A percentile compares a stretch with the other conserved stretches of the same genome.
These are phyloP conservation scores for Chiroxiphia lanceolata DNA, from an alignment of 2,797 vertebrate species.

Conservation along the genomic window DNA sequence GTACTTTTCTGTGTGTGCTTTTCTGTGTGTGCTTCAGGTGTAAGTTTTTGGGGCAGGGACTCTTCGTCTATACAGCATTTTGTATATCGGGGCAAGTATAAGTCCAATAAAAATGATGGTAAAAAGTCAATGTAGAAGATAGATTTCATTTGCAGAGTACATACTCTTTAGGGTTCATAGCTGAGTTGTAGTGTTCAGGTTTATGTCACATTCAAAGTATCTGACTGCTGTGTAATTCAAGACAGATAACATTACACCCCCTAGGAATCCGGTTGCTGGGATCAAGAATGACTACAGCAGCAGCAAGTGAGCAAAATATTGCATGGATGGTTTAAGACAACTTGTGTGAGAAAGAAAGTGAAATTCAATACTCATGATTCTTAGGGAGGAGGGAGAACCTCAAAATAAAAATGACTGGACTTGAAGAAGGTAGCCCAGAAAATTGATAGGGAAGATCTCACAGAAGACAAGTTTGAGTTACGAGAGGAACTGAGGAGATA, in stretches of 20 bases:
- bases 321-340: background rate
- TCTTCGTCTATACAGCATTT: background rate
- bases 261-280: background rate
- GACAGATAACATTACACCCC: background rate
- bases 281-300: background rate
- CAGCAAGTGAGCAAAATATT: background rate
- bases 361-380: background rate
- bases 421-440: background rate
- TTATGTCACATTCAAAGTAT: background rate
- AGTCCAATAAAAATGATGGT: background rate
- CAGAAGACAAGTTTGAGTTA: background rate
- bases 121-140: background rate
- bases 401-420: background rate
- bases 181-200: background rate
- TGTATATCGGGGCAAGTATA: background rate
- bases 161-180: background rate
- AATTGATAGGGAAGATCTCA: background rate
- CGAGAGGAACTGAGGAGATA: background rate
- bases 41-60: background rate
- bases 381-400: background rate
- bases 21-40: background rate
- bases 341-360: background rate
- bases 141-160: background rate
- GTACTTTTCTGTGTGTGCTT: background rate
- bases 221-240: background rate